Evolutionary conservation across 1,140 invertebrate species (phyloP).

Genomic region (Caenorhabditis brenneri): DNA sequence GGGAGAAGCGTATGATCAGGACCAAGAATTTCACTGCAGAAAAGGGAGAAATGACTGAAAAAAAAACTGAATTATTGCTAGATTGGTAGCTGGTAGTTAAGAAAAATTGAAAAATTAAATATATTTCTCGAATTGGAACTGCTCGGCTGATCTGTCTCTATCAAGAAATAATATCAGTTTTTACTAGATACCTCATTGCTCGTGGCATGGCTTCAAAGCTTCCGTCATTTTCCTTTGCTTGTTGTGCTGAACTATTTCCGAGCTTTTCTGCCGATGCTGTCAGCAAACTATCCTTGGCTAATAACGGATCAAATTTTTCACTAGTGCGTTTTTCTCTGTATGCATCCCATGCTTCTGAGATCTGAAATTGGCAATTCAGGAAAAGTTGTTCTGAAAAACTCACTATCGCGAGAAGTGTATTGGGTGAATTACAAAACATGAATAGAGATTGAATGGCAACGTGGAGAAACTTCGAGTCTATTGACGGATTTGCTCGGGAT

Average conservation of each 20-base stretch:
- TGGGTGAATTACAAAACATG: neutral
- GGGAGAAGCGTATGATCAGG: too few species aligned
- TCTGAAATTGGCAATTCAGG: neutral
- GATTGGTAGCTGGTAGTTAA: too few species aligned
- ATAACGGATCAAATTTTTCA: neutral
- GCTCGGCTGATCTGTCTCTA: too few species aligned
- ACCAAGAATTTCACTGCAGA: too few species aligned
- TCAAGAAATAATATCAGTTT: neutral
- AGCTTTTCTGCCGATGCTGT: slow-evolving; percentile 2
- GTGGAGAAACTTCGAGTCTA: neutral
- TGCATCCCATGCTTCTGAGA: neutral
- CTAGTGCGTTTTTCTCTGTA: neutral
- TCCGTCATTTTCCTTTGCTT: neutral
- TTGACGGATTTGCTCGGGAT: neutral
- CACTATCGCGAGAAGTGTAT: neutral
- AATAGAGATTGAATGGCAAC: neutral
- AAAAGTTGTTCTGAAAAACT: neutral
- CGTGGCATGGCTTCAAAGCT: slow-evolving; percentile 4
- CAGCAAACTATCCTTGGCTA: neutral
- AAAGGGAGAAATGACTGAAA: too few species aligned
- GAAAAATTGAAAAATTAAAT: too few species aligned
- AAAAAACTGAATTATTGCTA: too few species aligned
- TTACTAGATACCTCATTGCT: neutral
- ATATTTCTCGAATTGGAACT: too few species aligned
- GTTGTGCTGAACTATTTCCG: neutral